Percentiles rank a stretch among this genome's conserved stretches.
phyloP scores from a whole-genome alignment of 2,113 vertebrate genomes.

The Sialia sialis region DNA sequence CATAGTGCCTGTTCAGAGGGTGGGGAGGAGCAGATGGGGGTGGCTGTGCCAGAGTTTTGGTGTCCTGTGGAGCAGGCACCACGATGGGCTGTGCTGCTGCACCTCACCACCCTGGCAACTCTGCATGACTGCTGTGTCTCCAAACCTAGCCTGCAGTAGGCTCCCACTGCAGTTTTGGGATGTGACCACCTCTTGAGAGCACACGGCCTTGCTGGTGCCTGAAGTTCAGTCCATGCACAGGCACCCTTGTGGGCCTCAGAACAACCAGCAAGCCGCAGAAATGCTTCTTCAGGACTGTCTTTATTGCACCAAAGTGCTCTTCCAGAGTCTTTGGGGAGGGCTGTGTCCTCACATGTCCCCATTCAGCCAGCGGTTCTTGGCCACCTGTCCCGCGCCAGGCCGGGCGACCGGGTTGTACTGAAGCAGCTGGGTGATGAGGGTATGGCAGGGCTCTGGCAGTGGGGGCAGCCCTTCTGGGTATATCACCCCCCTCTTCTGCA shows the following conservation, averaged over 20 bases:
- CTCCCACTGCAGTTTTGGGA: background rate
- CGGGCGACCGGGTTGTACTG: constrained; percentile 59
- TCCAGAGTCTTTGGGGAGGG: background rate
- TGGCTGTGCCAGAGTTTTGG: background rate
- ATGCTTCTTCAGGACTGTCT: background rate
- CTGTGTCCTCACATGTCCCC: background rate
- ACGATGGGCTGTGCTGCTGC: background rate
- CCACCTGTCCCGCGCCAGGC: constrained; percentile 63
- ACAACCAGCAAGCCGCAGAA: background rate
- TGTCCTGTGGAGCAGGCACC: background rate
- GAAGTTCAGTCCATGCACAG: background rate
- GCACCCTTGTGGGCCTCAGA: background rate
- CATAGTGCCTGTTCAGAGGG: too few relatives aligned
- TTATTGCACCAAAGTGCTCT: background rate
- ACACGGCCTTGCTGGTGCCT: background rate
- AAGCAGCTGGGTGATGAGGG: constrained; percentile 70
- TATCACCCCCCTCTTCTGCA: constrained; percentile 72
- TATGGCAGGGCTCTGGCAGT: constrained; percentile 60
- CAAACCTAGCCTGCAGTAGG: background rate
- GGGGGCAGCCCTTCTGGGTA: constrained; percentile 60
- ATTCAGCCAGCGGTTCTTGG: constrained; percentile 74
- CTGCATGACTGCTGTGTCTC: background rate
- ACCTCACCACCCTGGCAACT: background rate
- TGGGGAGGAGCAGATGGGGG: background rate
- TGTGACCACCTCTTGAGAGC: background rate